Base-by-base conservation (phyloP, 2,888 invertebrate species). In the Drosophila nr. perissopoda region DNA sequence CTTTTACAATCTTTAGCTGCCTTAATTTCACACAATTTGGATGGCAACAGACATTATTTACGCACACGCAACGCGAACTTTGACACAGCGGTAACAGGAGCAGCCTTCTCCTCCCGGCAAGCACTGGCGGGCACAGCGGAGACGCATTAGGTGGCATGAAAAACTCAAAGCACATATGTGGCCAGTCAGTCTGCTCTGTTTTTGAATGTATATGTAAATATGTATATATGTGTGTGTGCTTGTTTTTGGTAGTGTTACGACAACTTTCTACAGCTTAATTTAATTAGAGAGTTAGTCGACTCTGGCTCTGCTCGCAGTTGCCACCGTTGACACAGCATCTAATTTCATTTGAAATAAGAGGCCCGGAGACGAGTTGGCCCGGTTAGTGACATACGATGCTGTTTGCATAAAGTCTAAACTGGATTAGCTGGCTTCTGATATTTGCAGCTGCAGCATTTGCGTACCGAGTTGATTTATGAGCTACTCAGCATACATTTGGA, bases 231-330 rank as follows among this genome's bases (percentile, higher is more conserved):
- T 52, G 42, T 45, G 45, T 29, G 52, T 58, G 51, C 42, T 53
- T 59, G 61, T 63, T 58, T 45, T 75, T 58, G 62, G 66, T 73
- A 73, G 74, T 76, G 89, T 82, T 81, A 66, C 61, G 71, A 59
- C 66, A 83, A 90, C 75, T 88, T 78, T 75, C 56, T 68, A 70
- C 79, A 79, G 85, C 83, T 84, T 89, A 87, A 87, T 87, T 90
- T 71, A 90, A 87, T 87, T 89, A 90, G 73, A 74, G 77, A 63
- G 73, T 78, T 83, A 74, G 82, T 78, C 68, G 59, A 65, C 34
- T 56, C 29, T 38, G 58, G 57, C 40, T 40, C 2, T n/a, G 40
- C n/a, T 40, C 11, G 38, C 18, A 8, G 38, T 38, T 51, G 66
- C 54, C 67, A 59, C 42, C 72, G 58, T 49, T 33, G 33, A 33